phyloP scores from a whole-genome alignment of 1,140 invertebrate species.

The Zaprionus ghesquierei region DNA sequence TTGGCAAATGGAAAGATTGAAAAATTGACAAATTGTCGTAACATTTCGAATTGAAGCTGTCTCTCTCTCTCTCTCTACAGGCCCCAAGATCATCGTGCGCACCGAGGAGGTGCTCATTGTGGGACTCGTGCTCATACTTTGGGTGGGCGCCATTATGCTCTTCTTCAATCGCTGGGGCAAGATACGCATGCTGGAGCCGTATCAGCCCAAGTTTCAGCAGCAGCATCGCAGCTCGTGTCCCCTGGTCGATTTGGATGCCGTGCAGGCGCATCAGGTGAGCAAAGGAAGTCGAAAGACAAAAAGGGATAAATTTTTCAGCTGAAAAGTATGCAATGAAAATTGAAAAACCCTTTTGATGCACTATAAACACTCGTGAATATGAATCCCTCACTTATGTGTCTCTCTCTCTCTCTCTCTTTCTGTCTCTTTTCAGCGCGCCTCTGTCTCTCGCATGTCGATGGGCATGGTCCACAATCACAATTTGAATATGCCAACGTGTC shows the following conservation, averaged over 20 bases:
- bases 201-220: conserved; percentile 94
- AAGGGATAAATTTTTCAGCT: background rate
- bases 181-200: conserved; percentile 95
- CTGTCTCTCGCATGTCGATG: conserved; percentile 82
- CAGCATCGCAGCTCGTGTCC: conserved; percentile 89
- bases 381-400: background rate
- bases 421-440: conserved; percentile 60
- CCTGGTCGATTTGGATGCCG: conserved; percentile 84
- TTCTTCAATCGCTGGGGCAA: conserved; percentile 97
- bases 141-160: conserved; percentile 93
- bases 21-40: background rate
- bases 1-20: background rate
- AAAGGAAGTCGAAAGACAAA: background rate
- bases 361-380: background rate
- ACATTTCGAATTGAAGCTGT: background rate
- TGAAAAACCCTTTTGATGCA: background rate
- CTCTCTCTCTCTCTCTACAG: conserved; percentile 60
- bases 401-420: background rate
- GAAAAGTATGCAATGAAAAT: background rate
- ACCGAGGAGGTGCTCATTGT: conserved; percentile 94
- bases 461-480: conserved; percentile 76
- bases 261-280: conserved; percentile 72
- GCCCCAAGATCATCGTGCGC: conserved; percentile 86
- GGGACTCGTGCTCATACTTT: conserved; percentile 91
- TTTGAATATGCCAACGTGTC: conserved; percentile 81